These are phyloP conservation scores for Leptodactylus fuscus DNA, from an alignment of 2,113 vertebrate species.

Conservation along the genomic window DNA sequence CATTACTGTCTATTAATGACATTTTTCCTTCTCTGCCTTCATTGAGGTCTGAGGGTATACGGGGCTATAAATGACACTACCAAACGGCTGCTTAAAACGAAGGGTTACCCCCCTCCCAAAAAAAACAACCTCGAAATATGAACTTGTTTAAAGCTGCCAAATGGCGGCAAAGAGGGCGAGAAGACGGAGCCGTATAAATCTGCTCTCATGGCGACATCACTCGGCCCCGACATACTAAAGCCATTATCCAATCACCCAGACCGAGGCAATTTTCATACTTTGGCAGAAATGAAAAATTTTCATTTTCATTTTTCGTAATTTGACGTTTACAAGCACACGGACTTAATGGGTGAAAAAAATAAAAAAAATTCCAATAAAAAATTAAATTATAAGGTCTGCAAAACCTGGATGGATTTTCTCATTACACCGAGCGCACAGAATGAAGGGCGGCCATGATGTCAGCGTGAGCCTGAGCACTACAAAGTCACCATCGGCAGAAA, in stretches of 20 bases:
- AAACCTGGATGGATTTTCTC: neutral
- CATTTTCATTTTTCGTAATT: neutral
- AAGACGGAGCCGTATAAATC: neutral
- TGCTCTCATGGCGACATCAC: neutral
- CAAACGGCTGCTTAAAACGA: neutral
- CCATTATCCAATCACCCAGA: conserved; percentile 4
- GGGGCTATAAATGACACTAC: neutral
- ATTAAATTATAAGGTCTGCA: neutral
- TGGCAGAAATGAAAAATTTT: neutral
- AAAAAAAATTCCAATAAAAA: neutral
- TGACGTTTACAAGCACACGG: no score
- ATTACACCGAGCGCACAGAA: neutral
- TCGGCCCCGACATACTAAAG: conserved; percentile 14
- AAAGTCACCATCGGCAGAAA: no score
- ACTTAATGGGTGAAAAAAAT: no score
- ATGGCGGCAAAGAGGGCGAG: neutral
- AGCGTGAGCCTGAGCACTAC: no score
- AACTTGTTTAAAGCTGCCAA: no score
- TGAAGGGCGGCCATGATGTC: neutral
- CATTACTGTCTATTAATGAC: neutral
- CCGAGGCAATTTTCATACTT: conserved; percentile 3
- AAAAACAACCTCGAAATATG: neutral
- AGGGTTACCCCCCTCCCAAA: no score
- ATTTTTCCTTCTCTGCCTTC: neutral
- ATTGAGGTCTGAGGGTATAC: no score